Conservation (phyloP, 2,797 vertebrate species). For the Hafferia zeledoni region DNA sequence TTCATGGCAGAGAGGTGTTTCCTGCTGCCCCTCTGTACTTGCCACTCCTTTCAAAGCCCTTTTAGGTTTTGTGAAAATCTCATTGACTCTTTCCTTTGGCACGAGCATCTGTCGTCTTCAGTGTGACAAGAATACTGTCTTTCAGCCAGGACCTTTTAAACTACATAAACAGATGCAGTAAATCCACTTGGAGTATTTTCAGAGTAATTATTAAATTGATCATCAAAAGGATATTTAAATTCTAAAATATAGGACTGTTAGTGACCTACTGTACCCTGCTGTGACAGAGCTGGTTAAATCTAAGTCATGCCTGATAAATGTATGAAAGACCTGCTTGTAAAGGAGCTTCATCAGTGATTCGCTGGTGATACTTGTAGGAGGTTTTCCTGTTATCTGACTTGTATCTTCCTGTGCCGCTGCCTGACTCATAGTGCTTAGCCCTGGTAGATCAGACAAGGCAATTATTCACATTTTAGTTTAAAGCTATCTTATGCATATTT, state of each 20-base stretch:
- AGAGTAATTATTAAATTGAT: conserved; percentile 2
- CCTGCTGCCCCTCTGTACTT: not conserved
- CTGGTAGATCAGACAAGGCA: not conserved
- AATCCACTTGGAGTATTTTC: conserved; percentile 12
- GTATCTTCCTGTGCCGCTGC: not conserved
- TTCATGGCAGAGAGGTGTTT: not conserved
- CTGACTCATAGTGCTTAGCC: not conserved
- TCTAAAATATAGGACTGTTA: not conserved
- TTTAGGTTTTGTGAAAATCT: conserved; percentile 27
- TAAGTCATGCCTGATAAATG: not conserved
- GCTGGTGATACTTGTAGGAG: not conserved
- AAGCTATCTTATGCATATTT: not conserved
- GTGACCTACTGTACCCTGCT: not conserved
- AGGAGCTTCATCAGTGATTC: not conserved
- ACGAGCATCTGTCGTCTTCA: not conserved
- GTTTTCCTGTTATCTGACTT: not conserved
- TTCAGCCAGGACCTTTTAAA: conserved; percentile 7
- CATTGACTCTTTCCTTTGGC: not conserved
- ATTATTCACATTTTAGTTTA: not conserved
- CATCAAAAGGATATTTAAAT: conserved; percentile 20
- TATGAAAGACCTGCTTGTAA: not conserved
- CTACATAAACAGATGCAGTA: not conserved
- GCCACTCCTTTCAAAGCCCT: not conserved
- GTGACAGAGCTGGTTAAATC: not conserved
- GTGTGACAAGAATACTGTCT: not conserved